Conservation (phyloP, 2,797 vertebrate genomes). For the Oophaga sylvatica region DNA sequence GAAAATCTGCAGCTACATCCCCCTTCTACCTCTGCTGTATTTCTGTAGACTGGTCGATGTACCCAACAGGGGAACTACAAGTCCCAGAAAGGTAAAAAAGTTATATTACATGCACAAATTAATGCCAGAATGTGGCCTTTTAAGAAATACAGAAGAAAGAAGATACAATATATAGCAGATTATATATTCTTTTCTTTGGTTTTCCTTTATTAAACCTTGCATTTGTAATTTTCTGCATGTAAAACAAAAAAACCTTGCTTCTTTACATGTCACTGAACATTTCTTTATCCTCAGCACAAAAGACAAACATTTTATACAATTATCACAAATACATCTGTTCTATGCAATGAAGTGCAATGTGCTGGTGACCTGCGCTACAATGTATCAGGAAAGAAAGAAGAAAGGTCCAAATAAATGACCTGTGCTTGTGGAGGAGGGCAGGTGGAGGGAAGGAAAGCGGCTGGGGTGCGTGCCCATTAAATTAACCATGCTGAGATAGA, state of each 20-base stretch:
- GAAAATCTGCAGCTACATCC: too few species aligned
- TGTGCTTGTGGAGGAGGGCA: not conserved
- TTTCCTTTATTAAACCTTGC: not conserved
- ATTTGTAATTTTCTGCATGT: not conserved
- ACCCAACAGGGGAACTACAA: too few species aligned
- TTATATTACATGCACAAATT: too few species aligned
- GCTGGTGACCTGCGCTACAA: not conserved
- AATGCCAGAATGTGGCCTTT: too few species aligned
- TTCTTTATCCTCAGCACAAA: not conserved
- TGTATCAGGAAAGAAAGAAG: not conserved
- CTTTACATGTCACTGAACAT: not conserved
- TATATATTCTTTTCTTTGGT: not conserved
- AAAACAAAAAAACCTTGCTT: not conserved
- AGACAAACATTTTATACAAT: not conserved
- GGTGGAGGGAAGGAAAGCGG: not conserved
- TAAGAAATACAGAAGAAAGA: not conserved
- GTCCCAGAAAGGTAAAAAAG: too few species aligned
- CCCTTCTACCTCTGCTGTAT: too few species aligned
- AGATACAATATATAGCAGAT: not conserved
- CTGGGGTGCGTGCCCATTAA: conserved; percentile 1
- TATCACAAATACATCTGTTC: not conserved
- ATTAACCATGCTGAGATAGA: conserved; percentile 1
- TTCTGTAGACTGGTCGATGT: too few species aligned
- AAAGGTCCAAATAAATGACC: not conserved
- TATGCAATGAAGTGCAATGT: conserved; percentile 17